Evolutionary conservation across 2,797 vertebrate genomes (phyloP), one percentile per base, ranked within the genome.

Genomic region (Rhinatrema bivittatum): DNA sequence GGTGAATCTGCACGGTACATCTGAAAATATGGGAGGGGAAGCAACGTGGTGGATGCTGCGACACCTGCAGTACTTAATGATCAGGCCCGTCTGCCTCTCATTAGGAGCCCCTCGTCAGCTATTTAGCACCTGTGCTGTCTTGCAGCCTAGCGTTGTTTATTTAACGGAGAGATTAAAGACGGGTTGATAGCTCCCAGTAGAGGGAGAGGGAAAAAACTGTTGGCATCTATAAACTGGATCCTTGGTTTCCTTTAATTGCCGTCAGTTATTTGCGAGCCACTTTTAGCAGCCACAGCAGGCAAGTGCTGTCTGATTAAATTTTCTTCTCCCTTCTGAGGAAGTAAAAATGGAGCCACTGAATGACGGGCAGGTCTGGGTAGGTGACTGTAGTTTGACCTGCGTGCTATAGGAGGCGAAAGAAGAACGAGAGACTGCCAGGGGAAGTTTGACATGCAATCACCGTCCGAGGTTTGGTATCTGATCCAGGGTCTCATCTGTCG

Each of bases 91-190:
- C 28, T 18, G 41, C 37, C 32, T 53, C 50, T 54, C 40, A 3
- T 25, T n/a, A 52, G 36, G 55, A 4, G 40, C 46, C 50, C 45
- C 46, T 5, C 6, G 31, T 46, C 36, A 41, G 24, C 25, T 42
- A 41, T 53, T 42, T 40, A 47, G 48, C 62, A 58, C 60, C 58
- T 60, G 62, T 32, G 52, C 47, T 31, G 20, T 42, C 17, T 18
- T 22, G 39, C 18, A 9, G 1, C 19, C 20, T 30, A 1, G 2
- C 20, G 14, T 41, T 42, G 49, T 71, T 62, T 62, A 50, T 56
- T 53, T 63, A 68, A 50, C n/a, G 0, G 40, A 46, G 54, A 66
- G 17, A 47, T 48, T 51, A 41, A 42, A 46, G 25, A 39, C 43
- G 29, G 27, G 9, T 5, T 21, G 37, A 50, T 43, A 43, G 18